Conservation (phyloP, 1,140 invertebrate genomes). For the Choristoneura fumiferana region DNA sequence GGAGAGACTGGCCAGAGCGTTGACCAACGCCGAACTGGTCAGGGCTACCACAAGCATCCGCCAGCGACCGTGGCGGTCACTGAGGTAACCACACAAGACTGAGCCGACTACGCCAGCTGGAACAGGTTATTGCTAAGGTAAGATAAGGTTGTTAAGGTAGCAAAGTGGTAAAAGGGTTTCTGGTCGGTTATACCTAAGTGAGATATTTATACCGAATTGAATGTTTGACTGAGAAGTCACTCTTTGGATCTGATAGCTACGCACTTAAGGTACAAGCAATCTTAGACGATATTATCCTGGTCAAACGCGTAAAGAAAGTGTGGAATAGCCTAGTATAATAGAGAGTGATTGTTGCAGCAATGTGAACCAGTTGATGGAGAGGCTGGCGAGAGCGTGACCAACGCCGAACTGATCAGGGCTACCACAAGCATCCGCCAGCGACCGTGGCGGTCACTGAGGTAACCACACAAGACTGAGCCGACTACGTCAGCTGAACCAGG, state of each 20-base stretch:
- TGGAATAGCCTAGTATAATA: no score
- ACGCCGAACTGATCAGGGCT: slow-evolving; percentile 41
- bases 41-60: slow-evolving; percentile 72
- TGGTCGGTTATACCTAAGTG: no score
- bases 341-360: no score
- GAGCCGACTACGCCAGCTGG: slow-evolving; percentile 84
- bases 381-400: slow-evolving; percentile 41
- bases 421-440: slow-evolving; percentile 76
- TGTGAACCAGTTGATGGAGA: slow-evolving; percentile 63
- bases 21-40: slow-evolving; percentile 30
- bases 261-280: background rate
- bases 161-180: background rate
- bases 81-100: slow-evolving; percentile 83
- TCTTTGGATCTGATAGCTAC: no score
- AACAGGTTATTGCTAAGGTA: background rate
- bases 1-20: slow-evolving; percentile 47
- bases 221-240: no score
- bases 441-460: slow-evolving; percentile 82
- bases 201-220: no score
- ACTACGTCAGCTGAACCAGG: slow-evolving; percentile 81
- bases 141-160: background rate
- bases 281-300: no score
- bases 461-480: slow-evolving; percentile 84
- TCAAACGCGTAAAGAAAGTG: no score
- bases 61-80: slow-evolving; percentile 81